A percentile compares a stretch with the other conserved stretches of the same genome.
These are phyloP conservation scores for Parthenolecanium corni DNA, from an alignment of 2,888 invertebrate species.

Conservation along the genomic window DNA sequence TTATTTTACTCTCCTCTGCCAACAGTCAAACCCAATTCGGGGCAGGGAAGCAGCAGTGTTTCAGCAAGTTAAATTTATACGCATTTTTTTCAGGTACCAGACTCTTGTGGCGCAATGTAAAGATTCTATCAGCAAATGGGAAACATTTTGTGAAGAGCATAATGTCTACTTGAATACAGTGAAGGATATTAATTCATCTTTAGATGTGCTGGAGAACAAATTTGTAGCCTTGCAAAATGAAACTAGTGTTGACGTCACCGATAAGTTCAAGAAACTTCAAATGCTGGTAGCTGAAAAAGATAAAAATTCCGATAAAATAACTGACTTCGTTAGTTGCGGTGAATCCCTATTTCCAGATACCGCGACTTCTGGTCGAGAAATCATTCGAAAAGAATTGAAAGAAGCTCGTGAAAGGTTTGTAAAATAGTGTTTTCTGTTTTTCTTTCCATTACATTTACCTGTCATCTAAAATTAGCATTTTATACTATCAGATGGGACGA, in stretches of 20 bases:
- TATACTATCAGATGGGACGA: conserved; percentile 60
- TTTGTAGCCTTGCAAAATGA: conserved; percentile 52
- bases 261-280: conserved; percentile 56
- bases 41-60: too few species aligned
- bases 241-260: conserved; percentile 48
- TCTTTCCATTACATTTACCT: neutral
- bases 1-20: neutral
- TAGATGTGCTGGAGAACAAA: conserved; percentile 62
- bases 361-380: conserved; percentile 79
- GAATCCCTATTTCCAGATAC: conserved; percentile 89
- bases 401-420: conserved; percentile 53
- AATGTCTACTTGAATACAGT: conserved; percentile 62
- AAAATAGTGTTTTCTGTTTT: neutral
- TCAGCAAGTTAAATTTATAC: neutral
- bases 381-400: conserved; percentile 71
- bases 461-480: too few species aligned
- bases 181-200: conserved; percentile 62
- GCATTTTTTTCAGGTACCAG: conserved; percentile 52
- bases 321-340: conserved; percentile 60
- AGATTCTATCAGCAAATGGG: conserved; percentile 75
- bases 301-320: conserved; percentile 67
- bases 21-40: too few species aligned
- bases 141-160: conserved; percentile 71
- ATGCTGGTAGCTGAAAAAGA: conserved; percentile 66
- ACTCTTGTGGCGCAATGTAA: conserved; percentile 67